Evolutionary conservation across 2,113 vertebrate species (phyloP).

Genomic region (Odontesthes bonariensis): DNA sequence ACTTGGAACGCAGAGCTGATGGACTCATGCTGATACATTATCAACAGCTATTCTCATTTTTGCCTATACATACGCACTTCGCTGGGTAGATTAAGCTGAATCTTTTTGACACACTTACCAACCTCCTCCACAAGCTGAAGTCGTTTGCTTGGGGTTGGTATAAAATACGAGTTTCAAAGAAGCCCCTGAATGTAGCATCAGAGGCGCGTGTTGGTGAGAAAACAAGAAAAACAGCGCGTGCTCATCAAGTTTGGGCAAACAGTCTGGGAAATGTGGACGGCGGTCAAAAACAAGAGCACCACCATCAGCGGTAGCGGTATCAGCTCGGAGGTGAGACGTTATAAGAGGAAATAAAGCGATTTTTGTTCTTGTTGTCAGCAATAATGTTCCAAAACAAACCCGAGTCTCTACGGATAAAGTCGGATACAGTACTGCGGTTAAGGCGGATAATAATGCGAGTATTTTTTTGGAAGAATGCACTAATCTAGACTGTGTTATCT

Average conservation of each 20-base stretch:
- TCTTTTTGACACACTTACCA: too few relatives aligned
- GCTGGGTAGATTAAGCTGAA: too few relatives aligned
- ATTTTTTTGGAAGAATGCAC: not conserved
- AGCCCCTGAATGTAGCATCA: constrained; percentile 47
- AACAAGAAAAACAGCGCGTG: not conserved
- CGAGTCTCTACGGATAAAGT: not conserved
- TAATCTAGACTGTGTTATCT: not conserved
- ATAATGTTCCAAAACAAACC: not conserved
- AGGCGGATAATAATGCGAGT: not conserved
- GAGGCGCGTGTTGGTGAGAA: constrained; percentile 1
- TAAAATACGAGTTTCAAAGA: constrained; percentile 9
- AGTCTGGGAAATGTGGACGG: constrained; percentile 44
- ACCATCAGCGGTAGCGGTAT: not conserved
- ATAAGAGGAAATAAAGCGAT: fast-evolving
- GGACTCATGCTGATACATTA: too few relatives aligned
- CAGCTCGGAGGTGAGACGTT: constrained; percentile 54
- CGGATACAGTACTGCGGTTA: not conserved
- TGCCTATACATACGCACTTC: too few relatives aligned
- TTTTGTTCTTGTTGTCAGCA: too few relatives aligned
- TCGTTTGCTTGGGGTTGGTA: not conserved
- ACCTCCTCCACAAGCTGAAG: too few relatives aligned
- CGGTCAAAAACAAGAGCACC: constrained; percentile 41
- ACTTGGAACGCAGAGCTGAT: too few relatives aligned
- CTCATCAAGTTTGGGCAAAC: constrained; percentile 7
- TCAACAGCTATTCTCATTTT: too few relatives aligned